Evolutionary conservation across 1,140 invertebrate species (phyloP).

Genomic region (Cotesia vestalis): DNA sequence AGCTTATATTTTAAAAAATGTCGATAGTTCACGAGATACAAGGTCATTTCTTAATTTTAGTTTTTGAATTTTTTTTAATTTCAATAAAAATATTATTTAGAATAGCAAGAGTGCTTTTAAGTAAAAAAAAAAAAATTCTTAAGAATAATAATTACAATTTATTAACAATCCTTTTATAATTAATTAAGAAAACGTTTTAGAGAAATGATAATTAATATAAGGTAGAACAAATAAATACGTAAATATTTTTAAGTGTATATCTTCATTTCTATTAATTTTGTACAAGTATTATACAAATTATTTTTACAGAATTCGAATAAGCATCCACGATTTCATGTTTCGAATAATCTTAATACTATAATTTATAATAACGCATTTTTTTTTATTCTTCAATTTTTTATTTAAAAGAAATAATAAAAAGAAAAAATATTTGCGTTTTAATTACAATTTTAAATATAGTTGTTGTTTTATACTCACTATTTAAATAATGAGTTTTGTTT

Average conservation of each 20-base stretch:
- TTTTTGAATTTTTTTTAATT: too few relatives aligned
- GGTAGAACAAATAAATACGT: not conserved
- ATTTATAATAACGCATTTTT: conserved; percentile 29
- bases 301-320: conserved; percentile 50
- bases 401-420: conserved; percentile 31
- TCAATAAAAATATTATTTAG: too few relatives aligned
- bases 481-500: not conserved
- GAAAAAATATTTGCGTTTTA: conserved; percentile 21
- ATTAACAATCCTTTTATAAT: too few relatives aligned
- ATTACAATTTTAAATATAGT: conserved; percentile 5
- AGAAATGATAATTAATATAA: not conserved
- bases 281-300: conserved; percentile 56
- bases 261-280: conserved; percentile 56
- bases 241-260: conserved; percentile 45
- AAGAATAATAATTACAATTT: too few relatives aligned
- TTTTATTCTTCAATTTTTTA: conserved; percentile 19
- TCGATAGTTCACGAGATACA: too few relatives aligned
- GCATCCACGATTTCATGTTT: conserved; percentile 42
- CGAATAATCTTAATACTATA: conserved; percentile 35
- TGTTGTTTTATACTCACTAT: too few relatives aligned
- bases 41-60: too few relatives aligned
- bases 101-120: too few relatives aligned
- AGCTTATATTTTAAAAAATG: too few relatives aligned
- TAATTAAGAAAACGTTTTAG: too few relatives aligned
- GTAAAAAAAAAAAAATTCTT: too few relatives aligned